phyloP scores from a whole-genome alignment of 1,140 invertebrate genomes.

The Pemphigus obesinymphae region DNA sequence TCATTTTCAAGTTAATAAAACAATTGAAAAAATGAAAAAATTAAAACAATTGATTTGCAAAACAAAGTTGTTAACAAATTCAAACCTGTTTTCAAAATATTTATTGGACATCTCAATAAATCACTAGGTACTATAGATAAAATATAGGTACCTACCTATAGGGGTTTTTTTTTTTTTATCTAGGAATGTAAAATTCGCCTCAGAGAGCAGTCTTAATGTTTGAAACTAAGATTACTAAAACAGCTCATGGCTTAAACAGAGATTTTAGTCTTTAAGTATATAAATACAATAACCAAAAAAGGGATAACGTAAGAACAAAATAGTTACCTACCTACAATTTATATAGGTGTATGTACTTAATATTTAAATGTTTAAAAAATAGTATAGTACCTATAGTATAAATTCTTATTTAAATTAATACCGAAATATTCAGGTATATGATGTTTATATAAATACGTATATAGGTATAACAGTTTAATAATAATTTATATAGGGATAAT shows the following conservation, averaged over 20 bases:
- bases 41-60: too few species aligned
- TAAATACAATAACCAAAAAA: background rate
- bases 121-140: too few species aligned
- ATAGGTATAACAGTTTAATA: background rate
- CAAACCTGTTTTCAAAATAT: too few species aligned
- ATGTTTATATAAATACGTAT: background rate
- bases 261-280: too few species aligned
- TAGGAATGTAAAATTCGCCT: too few species aligned
- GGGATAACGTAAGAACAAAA: background rate
- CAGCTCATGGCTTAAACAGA: too few species aligned
- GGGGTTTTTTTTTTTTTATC: too few species aligned
- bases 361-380: background rate
- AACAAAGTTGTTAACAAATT: too few species aligned
- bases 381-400: background rate
- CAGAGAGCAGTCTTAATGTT: too few species aligned
- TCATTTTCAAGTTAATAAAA: background rate
- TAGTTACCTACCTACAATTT: background rate
- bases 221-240: too few species aligned
- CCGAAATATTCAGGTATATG: background rate
- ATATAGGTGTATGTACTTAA: background rate
- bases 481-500: background rate
- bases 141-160: too few species aligned
- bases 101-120: too few species aligned
- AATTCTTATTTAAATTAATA: background rate
- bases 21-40: background rate